These are phyloP conservation scores for Diplazon laetatorius DNA, from an alignment of 2,888 invertebrate genomes.

Conservation along the genomic window DNA sequence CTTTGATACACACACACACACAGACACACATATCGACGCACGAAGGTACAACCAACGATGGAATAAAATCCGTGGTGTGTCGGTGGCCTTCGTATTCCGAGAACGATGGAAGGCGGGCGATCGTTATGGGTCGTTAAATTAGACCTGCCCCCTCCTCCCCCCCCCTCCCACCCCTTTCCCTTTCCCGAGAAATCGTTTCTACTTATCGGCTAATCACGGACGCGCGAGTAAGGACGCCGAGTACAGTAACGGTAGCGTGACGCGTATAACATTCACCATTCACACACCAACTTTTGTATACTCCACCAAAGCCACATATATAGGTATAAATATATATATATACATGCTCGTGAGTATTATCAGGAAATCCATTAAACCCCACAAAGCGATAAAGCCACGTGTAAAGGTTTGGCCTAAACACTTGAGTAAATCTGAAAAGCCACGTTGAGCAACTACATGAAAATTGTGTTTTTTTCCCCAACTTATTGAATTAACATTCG, in stretches of 20 bases:
- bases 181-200: slow-evolving; percentile 69
- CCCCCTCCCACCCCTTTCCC: slow-evolving; percentile 16
- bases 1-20: slow-evolving; percentile 1
- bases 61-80: slow-evolving; percentile 26
- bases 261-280: slow-evolving; percentile 11
- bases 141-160: slow-evolving; percentile 51
- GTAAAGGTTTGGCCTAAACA: not conserved
- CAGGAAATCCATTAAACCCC: slow-evolving; percentile 47
- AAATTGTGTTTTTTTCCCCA: not conserved
- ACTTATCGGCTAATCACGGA: slow-evolving; percentile 76
- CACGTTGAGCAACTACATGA: not conserved
- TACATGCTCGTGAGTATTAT: slow-evolving; percentile 37
- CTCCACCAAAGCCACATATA: slow-evolving; percentile 1
- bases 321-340: slow-evolving; percentile 18
- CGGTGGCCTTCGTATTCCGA: slow-evolving; percentile 53
- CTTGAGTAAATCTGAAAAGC: slow-evolving; percentile 7
- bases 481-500: no score
- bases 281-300: slow-evolving; percentile 1
- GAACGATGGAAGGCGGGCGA: slow-evolving; percentile 67
- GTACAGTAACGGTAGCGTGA: slow-evolving; percentile 54
- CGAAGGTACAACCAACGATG: not conserved
- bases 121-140: slow-evolving; percentile 75
- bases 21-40: not conserved
- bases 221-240: slow-evolving; percentile 57
- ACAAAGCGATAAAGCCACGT: slow-evolving; percentile 34